Evolutionary conservation across 2,888 invertebrate genomes (phyloP), one percentile per base, ranked within the genome.

Genomic region (Sphaerophoria rueppellii): DNA sequence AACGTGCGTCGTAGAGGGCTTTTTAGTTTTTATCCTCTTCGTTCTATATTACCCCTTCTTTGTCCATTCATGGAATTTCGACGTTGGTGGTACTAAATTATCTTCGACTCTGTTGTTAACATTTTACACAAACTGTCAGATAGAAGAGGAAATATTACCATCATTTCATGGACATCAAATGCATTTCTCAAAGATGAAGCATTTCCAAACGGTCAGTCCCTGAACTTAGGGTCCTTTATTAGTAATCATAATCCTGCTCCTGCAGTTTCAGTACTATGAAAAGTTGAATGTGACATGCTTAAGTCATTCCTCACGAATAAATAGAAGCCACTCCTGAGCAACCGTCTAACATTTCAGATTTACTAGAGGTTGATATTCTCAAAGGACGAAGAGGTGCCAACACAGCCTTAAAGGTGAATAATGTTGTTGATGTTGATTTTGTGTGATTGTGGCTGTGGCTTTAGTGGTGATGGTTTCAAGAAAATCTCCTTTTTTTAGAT

Each of bases 341-440:
- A 12, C 14, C 50, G 11, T 37, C 12, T 16, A 37, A 65, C 48
- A 48, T 48, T 65, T 37, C 52, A 16, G 7, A 52, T 65, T 50
- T 4, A 52, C 14, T 11, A 34, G 14, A 16, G 65, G 65, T 32
- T 35, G 12, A 4, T 34, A n/a, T 34, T 48, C 2, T 4, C n/a
- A 46, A 34, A 65, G 50, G 16, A 43, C 43, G 11, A 9, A 43
- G 9, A 50, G 35, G 35, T 6, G 34, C 35, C 16, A 50, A 35
- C 37, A 37, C 4, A 61, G 43, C 35, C 35, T 65, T 65, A 6
- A 14, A 65, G n/a, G 52, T 52, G 35, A 52, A 65, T 37, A 65
- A 37, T 52, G 65, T 43, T 70, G 57, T 57, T 82, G 82, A 82
- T 77, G 82, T 72, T 77, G 55, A 32, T 72, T 76, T 12, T 50